Percentiles rank a stretch among this genome's conserved stretches.
Conservation (phyloP, 2,797 vertebrate genomes). For the Galaxias olidus region DNA sequence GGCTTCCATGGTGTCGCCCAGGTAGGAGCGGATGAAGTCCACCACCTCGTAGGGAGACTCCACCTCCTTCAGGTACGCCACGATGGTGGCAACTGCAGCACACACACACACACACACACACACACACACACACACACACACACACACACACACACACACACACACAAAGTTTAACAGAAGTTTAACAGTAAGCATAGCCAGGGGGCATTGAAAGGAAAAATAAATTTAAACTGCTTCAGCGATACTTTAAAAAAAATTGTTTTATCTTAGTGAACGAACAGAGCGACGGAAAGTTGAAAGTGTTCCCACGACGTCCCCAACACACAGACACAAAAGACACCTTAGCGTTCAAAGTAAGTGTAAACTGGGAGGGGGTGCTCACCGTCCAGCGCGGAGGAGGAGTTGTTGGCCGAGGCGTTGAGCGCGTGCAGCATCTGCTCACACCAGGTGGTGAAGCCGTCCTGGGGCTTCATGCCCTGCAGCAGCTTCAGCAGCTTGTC, state of each 20-base stretch:
- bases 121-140: constrained; percentile 1
- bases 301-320: too few relatives aligned
- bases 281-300: too few relatives aligned
- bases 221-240: too few relatives aligned
- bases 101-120: not conserved
- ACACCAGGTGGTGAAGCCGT: constrained; percentile 93
- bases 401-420: constrained; percentile 83
- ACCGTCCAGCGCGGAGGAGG: constrained; percentile 85
- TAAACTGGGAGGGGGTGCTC: constrained; percentile 7
- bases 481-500: constrained; percentile 91
- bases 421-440: constrained; percentile 93
- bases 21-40: constrained; percentile 90
- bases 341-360: too few relatives aligned
- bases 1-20: constrained; percentile 94
- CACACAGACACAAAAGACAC: too few relatives aligned
- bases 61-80: constrained; percentile 90
- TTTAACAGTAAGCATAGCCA: too few relatives aligned
- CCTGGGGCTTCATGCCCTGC: constrained; percentile 91
- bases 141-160: constrained; percentile 3
- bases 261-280: too few relatives aligned
- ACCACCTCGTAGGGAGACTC: constrained; percentile 92
- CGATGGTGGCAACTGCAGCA: constrained; percentile 82
- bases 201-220: too few relatives aligned
- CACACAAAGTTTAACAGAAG: not conserved
- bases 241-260: too few relatives aligned